Evolutionary conservation across 1,140 invertebrate species (phyloP).

Genomic region (Aphelenchoides avenae): DNA sequence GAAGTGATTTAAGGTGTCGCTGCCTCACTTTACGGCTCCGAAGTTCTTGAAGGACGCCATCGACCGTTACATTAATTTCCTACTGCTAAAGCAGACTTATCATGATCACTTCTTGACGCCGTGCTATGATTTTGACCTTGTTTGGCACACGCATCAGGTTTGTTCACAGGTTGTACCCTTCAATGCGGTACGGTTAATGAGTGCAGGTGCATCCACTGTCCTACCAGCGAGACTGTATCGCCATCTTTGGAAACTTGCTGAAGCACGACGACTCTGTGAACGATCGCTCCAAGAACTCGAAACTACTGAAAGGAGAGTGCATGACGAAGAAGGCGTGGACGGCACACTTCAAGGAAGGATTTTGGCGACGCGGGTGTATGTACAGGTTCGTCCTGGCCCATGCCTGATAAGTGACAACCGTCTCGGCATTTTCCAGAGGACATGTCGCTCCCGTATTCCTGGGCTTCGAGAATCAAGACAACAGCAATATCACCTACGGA

Average conservation of each 20-base stretch:
- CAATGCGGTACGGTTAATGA: constrained; percentile 9
- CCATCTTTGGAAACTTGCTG: constrained; percentile 58
- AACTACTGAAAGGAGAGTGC: constrained; percentile 58
- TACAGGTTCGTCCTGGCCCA: constrained; percentile 38
- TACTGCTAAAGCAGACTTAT: constrained; percentile 60
- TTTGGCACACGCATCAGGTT: constrained; percentile 64
- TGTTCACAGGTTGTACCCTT: constrained; percentile 10
- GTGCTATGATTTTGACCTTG: constrained; percentile 63
- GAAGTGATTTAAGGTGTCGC: constrained; percentile 63
- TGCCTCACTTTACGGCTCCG: constrained; percentile 62
- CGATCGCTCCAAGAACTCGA: constrained; percentile 59
- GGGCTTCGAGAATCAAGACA: constrained; percentile 55
- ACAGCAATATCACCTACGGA: constrained; percentile 47
- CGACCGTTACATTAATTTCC: constrained; percentile 62
- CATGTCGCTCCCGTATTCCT: constrained; percentile 55
- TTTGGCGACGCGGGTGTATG: constrained; percentile 57
- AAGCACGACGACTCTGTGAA: constrained; percentile 60
- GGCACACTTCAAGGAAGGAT: constrained; percentile 55
- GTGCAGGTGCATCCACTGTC: constrained; percentile 58
- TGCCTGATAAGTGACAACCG: constrained; percentile 11
- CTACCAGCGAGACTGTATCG: constrained; percentile 60
- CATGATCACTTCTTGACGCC: constrained; percentile 62
- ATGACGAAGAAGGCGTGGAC: constrained; percentile 54
- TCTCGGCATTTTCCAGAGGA: constrained; percentile 45
- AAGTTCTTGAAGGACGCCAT: constrained; percentile 60